Evolutionary conservation across 2,113 vertebrate genomes (phyloP), one percentile per base, ranked within the genome.

Genomic region (Cygnus atratus): DNA sequence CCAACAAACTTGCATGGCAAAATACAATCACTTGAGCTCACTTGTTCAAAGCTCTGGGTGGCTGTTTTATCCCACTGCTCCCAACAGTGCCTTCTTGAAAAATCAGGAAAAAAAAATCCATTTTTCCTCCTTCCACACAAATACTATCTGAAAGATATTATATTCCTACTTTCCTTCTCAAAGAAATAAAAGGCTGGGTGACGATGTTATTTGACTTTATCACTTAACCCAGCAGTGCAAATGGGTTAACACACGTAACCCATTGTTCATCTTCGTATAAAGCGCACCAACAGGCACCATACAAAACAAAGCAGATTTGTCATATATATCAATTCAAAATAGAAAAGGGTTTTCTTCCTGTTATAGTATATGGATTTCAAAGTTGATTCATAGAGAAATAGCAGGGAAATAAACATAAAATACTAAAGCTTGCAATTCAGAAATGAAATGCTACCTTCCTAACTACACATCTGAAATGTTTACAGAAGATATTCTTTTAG

Each of bases 241-340:
- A 59, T 0, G 10, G 41, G 25, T 44, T 68, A 92, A 87, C 46
- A 74, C 61, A 87, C 54, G 74, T 26, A 88, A 81, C 29, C 25
- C 57, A 41, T 59, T 84, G 80, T 90, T 46, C 52, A 4, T 72
- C 26, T 62, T 33, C 63, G 61, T 61, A 78, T 10, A 90, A 93
- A 88, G 84, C 48, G 79, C 18, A 88, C 88, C 72, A 92, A 90
- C 86, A 90, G 85, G 88, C 88, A 93, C 79, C 77, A 81, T 8
- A 31, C 5, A 82, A 86, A 93, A 90, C 90, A 94, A 92, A 90
- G 80, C 26, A 16, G 21, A 84, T 88, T 31, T 95, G 90, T 93
- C 76, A 44, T n/a, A 35, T 19, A 75, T 84, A 66, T 7, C 33
- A 75, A 74, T 81, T 9, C 52, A 80, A 92, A 93, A 78, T 0